Conservation (phyloP, 2,113 vertebrate genomes). For the Proteles cristata region DNA sequence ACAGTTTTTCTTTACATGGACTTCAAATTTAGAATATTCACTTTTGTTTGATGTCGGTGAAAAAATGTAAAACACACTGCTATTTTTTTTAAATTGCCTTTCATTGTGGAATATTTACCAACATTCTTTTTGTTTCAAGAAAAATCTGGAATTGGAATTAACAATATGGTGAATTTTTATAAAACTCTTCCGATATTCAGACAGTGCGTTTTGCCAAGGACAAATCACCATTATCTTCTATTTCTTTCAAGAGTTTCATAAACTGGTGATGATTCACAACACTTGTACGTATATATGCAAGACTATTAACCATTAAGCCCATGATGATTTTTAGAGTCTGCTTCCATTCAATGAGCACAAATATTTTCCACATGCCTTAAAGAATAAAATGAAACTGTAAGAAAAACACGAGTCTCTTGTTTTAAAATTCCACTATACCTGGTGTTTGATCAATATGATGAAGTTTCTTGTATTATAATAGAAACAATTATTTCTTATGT, state of each 20-base stretch:
- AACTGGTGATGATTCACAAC: background rate
- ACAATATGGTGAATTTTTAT: background rate
- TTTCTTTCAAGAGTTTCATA: background rate
- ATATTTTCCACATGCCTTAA: background rate
- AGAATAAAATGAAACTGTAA: background rate
- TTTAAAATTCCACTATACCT: background rate
- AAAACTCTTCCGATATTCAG: background rate
- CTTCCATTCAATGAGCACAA: background rate
- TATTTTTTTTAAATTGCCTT: background rate
- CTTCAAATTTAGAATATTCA: background rate
- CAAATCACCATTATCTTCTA: background rate
- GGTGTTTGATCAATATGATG: background rate
- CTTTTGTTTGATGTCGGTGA: background rate
- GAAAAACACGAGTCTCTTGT: background rate
- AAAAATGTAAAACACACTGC: background rate
- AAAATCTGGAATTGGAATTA: background rate
- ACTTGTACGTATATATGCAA: background rate
- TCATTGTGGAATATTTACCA: background rate
- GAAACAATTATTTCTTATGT: background rate
- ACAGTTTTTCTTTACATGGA: background rate
- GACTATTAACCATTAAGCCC: background rate
- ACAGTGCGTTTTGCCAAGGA: background rate
- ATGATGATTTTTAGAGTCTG: background rate
- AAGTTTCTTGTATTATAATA: background rate
- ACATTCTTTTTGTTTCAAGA: background rate